Evolutionary conservation across 2,888 invertebrate species (phyloP), one percentile per base, ranked within the genome.

Genomic region (Agriotes lineatus): DNA sequence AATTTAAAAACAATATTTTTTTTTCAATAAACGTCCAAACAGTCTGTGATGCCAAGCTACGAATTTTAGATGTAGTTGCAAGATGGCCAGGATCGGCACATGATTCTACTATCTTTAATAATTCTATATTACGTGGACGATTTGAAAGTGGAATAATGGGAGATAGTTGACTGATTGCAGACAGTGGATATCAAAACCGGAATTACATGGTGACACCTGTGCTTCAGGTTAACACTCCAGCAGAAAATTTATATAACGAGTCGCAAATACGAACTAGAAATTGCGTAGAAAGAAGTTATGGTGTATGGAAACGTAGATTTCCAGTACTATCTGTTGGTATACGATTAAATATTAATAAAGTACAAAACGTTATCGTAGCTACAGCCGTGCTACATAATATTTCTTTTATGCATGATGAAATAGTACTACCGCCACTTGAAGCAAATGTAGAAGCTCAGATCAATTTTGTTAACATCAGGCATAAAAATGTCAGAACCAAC

Each of bases 21-120:
- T 25, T 25, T 7, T 25, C 25, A 25, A 7, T 25, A 25, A 25
- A 25, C 7, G 25, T 7, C 20, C 76, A 79, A 66, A 69, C 65
- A 6, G 64, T 78, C 6, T 70, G 67, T 16, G 72, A 74, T 60
- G 39, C 62, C 5, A 3, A 45, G 57, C 35, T 72, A 44, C n/a
- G 33, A 18, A 61, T 73, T 44, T 6, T 48, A 16, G 52, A 69
- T 45, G 58, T 74, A 58, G 71, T 69, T 3, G 69, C 71, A n/a
- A 18, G 78, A 39, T 79, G 78, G 77, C 77, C 78, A n/a, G 79
- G 78, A 10, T 74, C 74, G 6, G 68, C 69, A 5, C 77, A 79
- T 64, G 79, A 81, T 61, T 50, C 63, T 12, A 78, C 75, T n/a
- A 78, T 80, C 16, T 80, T 81, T 67, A 76, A 77, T 48, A 75